These are phyloP conservation scores for Rhipidura dahli DNA, from an alignment of 2,113 vertebrate species.

Conservation along the genomic window DNA sequence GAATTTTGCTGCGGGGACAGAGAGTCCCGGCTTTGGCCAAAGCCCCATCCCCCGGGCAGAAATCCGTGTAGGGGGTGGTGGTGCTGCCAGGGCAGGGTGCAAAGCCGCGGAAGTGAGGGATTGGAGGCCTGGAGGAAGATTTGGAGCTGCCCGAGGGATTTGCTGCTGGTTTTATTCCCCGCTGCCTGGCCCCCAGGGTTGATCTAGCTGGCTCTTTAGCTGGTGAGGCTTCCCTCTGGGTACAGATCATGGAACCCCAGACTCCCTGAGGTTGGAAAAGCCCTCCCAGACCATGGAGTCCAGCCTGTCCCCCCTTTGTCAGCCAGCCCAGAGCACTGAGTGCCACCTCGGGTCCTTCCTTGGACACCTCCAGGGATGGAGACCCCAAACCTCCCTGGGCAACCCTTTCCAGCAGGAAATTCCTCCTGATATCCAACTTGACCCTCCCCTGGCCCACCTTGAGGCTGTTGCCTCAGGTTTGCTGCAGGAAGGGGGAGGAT, in stretches of 20 bases:
- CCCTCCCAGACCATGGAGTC: background rate
- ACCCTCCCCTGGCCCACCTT: background rate
- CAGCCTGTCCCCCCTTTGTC: background rate
- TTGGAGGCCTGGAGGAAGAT: background rate
- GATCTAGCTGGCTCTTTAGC: fast-evolving
- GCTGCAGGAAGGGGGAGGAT: background rate
- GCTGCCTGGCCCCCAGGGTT: background rate
- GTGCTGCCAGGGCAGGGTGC: background rate
- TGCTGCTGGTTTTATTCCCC: background rate
- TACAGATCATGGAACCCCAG: background rate
- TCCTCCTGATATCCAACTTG: background rate
- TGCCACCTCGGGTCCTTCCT: fast-evolving
- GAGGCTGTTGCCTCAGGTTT: background rate
- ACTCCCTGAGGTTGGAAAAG: background rate
- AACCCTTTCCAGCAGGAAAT: background rate
- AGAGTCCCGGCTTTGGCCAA: background rate
- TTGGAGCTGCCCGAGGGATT: background rate
- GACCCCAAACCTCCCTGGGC: background rate
- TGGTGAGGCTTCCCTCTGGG: background rate
- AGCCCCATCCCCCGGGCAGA: fast-evolving
- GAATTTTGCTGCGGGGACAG: fast-evolving
- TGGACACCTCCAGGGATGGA: background rate
- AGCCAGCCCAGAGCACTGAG: background rate
- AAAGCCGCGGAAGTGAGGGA: background rate
- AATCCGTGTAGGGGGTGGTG: background rate